Evolutionary conservation across 1,140 invertebrate species (phyloP), one percentile per base, ranked within the genome.

Genomic region (Hypothenemus hampei): DNA sequence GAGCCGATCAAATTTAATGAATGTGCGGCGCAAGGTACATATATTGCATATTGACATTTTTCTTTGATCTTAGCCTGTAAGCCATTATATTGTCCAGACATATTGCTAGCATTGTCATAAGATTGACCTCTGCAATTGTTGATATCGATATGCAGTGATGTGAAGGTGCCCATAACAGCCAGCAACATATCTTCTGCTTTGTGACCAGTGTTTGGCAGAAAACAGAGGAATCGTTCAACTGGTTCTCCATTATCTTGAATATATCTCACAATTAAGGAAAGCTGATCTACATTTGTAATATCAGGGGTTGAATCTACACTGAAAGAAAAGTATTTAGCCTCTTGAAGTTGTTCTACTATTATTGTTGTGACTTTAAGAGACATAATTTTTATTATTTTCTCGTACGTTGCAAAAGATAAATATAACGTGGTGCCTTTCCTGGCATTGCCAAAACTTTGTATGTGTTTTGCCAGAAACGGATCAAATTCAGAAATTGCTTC

Each of bases 31-130:
- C n/a, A n/a, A n/a, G n/a, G n/a, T n/a, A n/a, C n/a, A n/a, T n/a
- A n/a, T n/a, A n/a, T n/a, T n/a, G n/a, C n/a, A n/a, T n/a, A n/a
- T n/a, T n/a, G n/a, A n/a, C n/a, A n/a, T 45, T 45, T 24, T 45
- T 45, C 41, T 45, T 45, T 45, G 22, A 70, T 62, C 39, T 54
- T 49, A 15, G 66, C 65, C 63, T 72, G 69, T 40, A 70, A 53
- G 21, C 66, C 67, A 51, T 59, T 62, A 49, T 70, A 70, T 3
- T 46, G 39, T 19, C 68, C 69, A 51, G 63, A 64, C 69, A 72
- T 72, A 51, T 70, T 72, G 8, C 37, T 29, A 11, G 66, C 64
- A 63, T 70, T 72, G 50, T 69, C 65, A 57, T 72, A 72, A 5
- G 63, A 62, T 57, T 71, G 69, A 11, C 65, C 61, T 26, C 41